Evolutionary conservation across 2,888 invertebrate genomes (phyloP), one percentile per base, ranked within the genome.

Genomic region (Ctenicera cuprea): DNA sequence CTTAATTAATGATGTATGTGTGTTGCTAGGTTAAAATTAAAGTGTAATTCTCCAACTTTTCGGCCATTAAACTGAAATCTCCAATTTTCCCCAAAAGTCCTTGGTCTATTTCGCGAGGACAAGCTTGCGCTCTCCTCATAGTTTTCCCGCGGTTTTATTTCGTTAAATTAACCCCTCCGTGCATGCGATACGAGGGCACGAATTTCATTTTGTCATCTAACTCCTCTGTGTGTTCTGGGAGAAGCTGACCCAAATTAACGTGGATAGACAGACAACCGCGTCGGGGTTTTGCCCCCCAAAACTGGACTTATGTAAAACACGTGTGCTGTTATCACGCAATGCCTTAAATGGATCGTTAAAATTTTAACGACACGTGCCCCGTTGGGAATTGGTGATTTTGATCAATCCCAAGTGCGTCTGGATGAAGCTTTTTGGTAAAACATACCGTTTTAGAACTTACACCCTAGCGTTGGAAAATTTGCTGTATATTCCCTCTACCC

Each of bases 81-180:
- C n/a, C n/a, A n/a, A n/a, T n/a, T n/a, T n/a, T n/a, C n/a, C n/a
- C n/a, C 4, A 45, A 7, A 18, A 45, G 54, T 1, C 54, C 54
- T 54, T 54, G 54, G 14, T 30, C 54, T 33, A 54, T n/a, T 54
- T 54, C 30, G 54, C 33, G 54, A 54, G 54, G 30, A 14, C 30
- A 12, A 20, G 48, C 18, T 41, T 18, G 16, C 48, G 2, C 9
- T 9, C 45, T 9, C 16, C 1, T 18, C 18, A 11, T 45, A 45
- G 54, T 54, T 54, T 54, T 54, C 54, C 30, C 54, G 54, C 54
- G 54, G 54, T 54, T 59, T 59, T 37, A 38, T 59, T 59, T 59
- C 59, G 38, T 59, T 38, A 38, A 37, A 38, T 38, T 38, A 59
- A 37, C 59, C 38, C n/a, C 59, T 59, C 33, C 16, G 37, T 57